Evolutionary conservation across 2,888 invertebrate genomes (phyloP).

Genomic region (Coenonympha arcania): DNA sequence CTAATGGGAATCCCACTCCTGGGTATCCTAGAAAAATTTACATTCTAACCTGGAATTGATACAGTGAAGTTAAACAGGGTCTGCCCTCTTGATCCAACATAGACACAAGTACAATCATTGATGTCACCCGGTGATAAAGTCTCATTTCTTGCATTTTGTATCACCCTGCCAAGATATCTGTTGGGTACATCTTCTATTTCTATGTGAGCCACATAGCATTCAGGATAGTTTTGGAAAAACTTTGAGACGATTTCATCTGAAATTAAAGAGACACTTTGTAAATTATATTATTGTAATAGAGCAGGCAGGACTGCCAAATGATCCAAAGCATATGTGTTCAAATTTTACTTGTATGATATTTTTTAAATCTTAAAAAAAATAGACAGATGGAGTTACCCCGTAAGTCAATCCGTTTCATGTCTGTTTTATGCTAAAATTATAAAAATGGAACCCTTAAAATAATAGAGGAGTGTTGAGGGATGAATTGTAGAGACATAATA

Average conservation of each 20-base stretch:
- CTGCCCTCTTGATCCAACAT: slow-evolving; percentile 78
- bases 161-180: slow-evolving; percentile 48
- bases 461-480: too few relatives aligned
- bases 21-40: not conserved
- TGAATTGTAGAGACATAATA: too few relatives aligned
- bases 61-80: slow-evolving; percentile 78
- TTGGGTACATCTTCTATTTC: slow-evolving; percentile 40
- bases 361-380: too few relatives aligned
- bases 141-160: slow-evolving; percentile 38
- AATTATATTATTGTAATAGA: too few relatives aligned
- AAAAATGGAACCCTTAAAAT: too few relatives aligned
- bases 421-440: too few relatives aligned
- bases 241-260: slow-evolving; percentile 45
- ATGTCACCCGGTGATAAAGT: slow-evolving; percentile 44
- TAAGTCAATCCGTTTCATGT: too few relatives aligned
- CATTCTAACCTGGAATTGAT: slow-evolving; percentile 59
- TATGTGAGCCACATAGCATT: slow-evolving; percentile 49
- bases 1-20: too few relatives aligned
- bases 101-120: slow-evolving; percentile 75
- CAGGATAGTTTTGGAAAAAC: slow-evolving; percentile 50
- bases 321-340: too few relatives aligned
- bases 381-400: too few relatives aligned
- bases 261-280: slow-evolving; percentile 21
- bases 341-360: not conserved
- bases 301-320: too few relatives aligned